phyloP scores from a whole-genome alignment of 2,113 vertebrate genomes.

The Sorex fumeus region DNA sequence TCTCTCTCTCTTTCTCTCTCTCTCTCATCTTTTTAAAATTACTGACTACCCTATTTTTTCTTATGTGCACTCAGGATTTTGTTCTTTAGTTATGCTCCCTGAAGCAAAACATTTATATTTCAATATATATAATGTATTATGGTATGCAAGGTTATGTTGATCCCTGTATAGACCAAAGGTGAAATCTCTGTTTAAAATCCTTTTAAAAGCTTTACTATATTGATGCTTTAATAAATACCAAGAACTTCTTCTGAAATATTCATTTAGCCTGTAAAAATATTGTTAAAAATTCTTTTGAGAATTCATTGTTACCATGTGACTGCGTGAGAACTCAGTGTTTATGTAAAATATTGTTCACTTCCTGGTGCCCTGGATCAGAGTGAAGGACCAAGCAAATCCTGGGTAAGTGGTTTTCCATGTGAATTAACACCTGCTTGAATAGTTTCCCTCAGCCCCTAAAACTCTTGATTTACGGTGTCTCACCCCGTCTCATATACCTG shows the following conservation, averaged over 20 bases:
- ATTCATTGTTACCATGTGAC: conserved; percentile 66
- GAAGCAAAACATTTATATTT: conserved; percentile 13
- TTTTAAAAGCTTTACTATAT: neutral
- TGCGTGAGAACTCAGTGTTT: conserved; percentile 80
- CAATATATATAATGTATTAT: neutral
- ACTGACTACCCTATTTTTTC: neutral
- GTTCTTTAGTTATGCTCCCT: conserved; percentile 35
- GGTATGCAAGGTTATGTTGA: conserved; percentile 6
- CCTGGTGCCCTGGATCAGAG: conserved; percentile 85
- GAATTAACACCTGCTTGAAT: conserved; percentile 70
- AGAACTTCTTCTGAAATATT: conserved; percentile 44
- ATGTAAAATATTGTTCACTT: conserved; percentile 83
- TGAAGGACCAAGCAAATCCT: conserved; percentile 81
- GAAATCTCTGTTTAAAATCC: conserved; percentile 21
- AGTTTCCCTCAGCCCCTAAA: neutral
- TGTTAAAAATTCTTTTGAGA: conserved; percentile 66
- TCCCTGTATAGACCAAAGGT: conserved; percentile 3
- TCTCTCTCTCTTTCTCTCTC: no score
- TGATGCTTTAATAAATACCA: neutral
- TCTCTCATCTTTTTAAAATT: no score
- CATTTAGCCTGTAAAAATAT: conserved; percentile 40
- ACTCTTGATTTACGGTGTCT: neutral
- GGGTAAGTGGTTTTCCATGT: conserved; percentile 82
- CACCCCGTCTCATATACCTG: conserved; percentile 49
- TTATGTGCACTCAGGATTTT: conserved; percentile 47